These are phyloP conservation scores for Azemiops feae DNA, from an alignment of 2,113 vertebrate species.

Conservation along the genomic window DNA sequence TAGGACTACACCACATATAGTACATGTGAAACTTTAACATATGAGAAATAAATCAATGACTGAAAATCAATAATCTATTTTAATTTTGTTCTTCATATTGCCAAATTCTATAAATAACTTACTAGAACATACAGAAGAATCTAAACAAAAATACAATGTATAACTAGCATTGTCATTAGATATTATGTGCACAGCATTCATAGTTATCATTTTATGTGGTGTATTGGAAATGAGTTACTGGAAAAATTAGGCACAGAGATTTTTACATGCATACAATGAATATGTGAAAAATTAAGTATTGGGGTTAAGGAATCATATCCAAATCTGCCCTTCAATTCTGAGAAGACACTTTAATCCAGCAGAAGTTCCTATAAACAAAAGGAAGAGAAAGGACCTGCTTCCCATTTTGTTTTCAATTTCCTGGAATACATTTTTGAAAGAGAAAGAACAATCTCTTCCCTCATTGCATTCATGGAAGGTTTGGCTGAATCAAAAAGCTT, in stretches of 20 bases:
- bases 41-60: constrained; percentile 16
- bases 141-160: background rate
- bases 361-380: background rate
- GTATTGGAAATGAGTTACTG: constrained; percentile 17
- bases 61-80: background rate
- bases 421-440: background rate
- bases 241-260: background rate
- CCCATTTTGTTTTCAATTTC: background rate
- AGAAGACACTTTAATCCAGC: background rate
- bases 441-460: background rate
- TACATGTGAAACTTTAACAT: constrained; percentile 7
- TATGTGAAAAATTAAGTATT: background rate
- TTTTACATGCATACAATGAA: background rate
- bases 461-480: background rate
- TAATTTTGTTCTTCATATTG: background rate
- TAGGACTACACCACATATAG: background rate
- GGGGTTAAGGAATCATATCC: background rate
- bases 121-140: constrained; percentile 6
- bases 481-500: background rate
- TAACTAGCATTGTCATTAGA: constrained; percentile 10
- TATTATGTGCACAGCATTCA: background rate
- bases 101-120: constrained; percentile 6
- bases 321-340: background rate
- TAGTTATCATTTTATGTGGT: constrained; percentile 12
- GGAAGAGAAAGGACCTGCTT: background rate